phyloP scores from a whole-genome alignment of 2,797 vertebrate genomes.

The Brotula barbata region DNA sequence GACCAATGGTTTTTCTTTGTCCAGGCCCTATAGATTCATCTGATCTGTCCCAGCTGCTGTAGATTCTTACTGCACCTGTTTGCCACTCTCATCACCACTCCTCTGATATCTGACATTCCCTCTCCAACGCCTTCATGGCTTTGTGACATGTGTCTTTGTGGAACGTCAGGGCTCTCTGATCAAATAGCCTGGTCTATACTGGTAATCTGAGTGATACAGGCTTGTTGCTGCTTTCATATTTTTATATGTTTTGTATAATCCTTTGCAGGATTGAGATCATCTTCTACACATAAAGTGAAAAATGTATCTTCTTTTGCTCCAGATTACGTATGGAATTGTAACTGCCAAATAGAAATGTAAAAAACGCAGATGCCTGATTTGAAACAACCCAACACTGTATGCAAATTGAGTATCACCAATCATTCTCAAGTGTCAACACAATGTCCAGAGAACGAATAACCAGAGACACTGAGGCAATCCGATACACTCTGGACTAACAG shows the following conservation, averaged over 20 bases:
- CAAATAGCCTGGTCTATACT: not conserved
- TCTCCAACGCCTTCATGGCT: not conserved
- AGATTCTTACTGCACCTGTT: conserved; percentile 44
- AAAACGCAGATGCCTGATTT: too few relatives aligned
- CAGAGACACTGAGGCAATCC: conserved; percentile 22
- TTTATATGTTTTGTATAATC: not conserved
- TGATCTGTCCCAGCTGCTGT: conserved; percentile 45
- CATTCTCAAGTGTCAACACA: conserved; percentile 13
- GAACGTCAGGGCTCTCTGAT: not conserved
- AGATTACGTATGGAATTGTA: not conserved
- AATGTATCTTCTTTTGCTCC: too few relatives aligned
- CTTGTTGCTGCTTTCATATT: not conserved
- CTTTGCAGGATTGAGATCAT: not conserved
- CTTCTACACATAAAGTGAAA: too few relatives aligned
- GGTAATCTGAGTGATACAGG: not conserved
- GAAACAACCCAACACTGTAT: conserved; percentile 11
- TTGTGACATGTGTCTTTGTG: not conserved
- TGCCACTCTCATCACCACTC: not conserved
- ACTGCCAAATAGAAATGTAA: too few relatives aligned
- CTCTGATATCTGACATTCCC: conserved; percentile 3
- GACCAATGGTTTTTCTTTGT: conserved; percentile 39
- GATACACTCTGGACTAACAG: conserved; percentile 37
- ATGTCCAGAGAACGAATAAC: conserved; percentile 44
- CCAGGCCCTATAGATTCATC: conserved; percentile 25
- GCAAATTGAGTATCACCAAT: not conserved